Evolutionary conservation across 2,113 vertebrate species (phyloP).

Genomic region (Tenebrosternarchus preto): DNA sequence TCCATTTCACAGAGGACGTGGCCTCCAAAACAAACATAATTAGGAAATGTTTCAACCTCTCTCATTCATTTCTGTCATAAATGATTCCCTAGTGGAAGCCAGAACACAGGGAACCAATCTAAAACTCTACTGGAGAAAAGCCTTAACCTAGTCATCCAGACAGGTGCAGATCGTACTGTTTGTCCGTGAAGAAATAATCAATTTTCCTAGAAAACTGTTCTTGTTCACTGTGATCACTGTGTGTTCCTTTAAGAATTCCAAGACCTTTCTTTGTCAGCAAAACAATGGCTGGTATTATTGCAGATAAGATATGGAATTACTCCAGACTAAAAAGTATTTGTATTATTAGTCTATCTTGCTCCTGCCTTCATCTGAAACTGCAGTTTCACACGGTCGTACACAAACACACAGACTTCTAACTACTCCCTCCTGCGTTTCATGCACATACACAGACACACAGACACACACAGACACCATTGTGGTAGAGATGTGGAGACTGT

Average conservation of each 20-base stretch:
- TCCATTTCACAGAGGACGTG: not conserved
- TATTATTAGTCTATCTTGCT: not conserved
- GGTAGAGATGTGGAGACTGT: constrained; percentile 41
- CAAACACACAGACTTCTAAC: not conserved
- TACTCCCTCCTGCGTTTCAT: no score
- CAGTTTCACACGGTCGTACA: not conserved
- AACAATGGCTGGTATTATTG: not conserved
- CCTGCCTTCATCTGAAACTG: not conserved
- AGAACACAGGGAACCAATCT: not conserved
- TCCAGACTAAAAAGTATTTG: not conserved
- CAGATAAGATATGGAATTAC: not conserved
- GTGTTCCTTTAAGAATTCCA: not conserved
- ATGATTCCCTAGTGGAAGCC: not conserved
- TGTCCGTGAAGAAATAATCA: not conserved
- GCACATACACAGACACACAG: not conserved
- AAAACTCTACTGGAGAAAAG: not conserved
- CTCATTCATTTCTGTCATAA: not conserved
- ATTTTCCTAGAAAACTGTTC: not conserved
- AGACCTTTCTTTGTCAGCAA: not conserved
- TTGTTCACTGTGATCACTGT: not conserved
- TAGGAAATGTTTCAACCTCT: not conserved
- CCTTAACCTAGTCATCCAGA: not conserved
- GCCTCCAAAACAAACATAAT: not conserved
- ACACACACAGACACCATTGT: not conserved
- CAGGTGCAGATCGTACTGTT: constrained; percentile 22